phyloP scores from a whole-genome alignment of 2,113 vertebrate genomes.

The Prolemur simus region DNA sequence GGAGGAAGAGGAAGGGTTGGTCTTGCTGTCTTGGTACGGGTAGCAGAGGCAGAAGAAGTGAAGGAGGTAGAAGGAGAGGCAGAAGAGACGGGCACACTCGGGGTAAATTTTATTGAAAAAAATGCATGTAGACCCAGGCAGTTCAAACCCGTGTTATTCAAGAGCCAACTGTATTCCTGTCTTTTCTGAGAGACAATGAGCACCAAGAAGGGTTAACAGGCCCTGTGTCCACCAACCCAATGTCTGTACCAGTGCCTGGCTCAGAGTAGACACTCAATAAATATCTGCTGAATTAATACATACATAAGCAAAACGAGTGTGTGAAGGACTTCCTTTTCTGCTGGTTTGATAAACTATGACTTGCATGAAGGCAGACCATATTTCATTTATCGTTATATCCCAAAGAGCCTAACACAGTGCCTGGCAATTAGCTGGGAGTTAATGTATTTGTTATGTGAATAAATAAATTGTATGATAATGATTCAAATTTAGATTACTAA shows the following conservation, averaged over 20 bases:
- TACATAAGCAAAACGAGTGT: neutral
- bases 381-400: neutral
- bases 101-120: neutral
- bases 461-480: neutral
- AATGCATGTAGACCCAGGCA: neutral
- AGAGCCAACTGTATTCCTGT: neutral
- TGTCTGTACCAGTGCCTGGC: neutral
- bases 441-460: neutral
- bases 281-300: neutral
- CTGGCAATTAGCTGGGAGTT: neutral
- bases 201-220: neutral
- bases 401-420: neutral
- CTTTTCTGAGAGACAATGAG: neutral
- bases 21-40: neutral
- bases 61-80: neutral
- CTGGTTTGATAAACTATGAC: neutral
- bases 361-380: neutral
- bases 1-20: neutral
- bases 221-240: neutral
- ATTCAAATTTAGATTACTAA: neutral
- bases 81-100: neutral
- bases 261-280: neutral
- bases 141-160: neutral
- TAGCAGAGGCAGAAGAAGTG: neutral
- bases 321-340: neutral